Conservation (phyloP, 30 jellyfish, hydroid and myxozoan species). For the Calvadosia cruxmelitensis region DNA sequence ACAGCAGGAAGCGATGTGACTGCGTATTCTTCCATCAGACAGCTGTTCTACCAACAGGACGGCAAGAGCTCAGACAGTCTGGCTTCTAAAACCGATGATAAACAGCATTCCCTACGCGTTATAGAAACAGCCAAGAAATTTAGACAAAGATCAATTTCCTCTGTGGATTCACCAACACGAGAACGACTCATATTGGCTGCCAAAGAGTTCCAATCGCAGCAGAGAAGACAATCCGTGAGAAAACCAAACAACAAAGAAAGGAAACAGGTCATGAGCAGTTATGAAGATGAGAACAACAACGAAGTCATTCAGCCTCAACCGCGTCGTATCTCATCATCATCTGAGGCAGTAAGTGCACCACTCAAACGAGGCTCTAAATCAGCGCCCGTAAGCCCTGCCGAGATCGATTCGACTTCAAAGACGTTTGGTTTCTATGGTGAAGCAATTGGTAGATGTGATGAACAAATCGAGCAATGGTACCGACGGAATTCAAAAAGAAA, state of each 20-base stretch:
- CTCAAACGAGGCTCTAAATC: not conserved
- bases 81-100: not conserved
- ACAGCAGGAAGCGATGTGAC: not conserved
- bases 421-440: not conserved
- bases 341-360: not conserved
- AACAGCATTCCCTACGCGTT: not conserved
- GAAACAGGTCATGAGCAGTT: not conserved
- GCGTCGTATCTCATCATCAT: not conserved
- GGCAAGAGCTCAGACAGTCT: not conserved
- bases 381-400: not conserved
- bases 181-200: not conserved
- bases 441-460: not conserved
- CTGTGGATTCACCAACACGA: not conserved
- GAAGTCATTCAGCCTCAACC: not conserved
- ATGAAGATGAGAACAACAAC: not conserved
- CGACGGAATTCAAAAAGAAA: not conserved
- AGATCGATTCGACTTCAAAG: not conserved
- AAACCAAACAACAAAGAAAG: not conserved
- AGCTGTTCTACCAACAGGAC: not conserved
- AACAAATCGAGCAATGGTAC: not conserved
- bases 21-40: not conserved
- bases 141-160: not conserved
- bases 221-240: not conserved
- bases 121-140: not conserved
- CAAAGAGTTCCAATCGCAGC: not conserved